Evolutionary conservation across 2,888 invertebrate genomes (phyloP), one percentile per base, ranked within the genome.

Genomic region (Dasysyrphus albostriatus): DNA sequence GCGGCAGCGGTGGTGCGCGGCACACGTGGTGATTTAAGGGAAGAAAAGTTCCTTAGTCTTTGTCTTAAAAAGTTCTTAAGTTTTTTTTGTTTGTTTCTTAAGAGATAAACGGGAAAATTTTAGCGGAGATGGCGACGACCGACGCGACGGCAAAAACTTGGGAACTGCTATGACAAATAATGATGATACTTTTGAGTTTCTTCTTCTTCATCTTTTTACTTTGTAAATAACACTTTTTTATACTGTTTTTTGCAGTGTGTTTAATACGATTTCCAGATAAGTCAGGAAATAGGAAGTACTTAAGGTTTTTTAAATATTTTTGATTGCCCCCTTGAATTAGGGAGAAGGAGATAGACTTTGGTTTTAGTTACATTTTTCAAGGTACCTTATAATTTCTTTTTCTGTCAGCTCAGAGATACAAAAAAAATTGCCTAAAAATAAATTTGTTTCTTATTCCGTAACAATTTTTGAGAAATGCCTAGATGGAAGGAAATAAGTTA

Each of bases 21-120:
- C 16, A 7, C 5, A 14, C 19, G 37, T 8, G 34, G 32, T 47
- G 24, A 37, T 32, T 56, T 49, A n/a, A 56, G 65, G 24, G 47
- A 74, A 16, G 16, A 61, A 67, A 84, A 84, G 58, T 84, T 84
- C 39, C 72, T 65, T 84, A 32, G 74, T 69, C 59, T 84, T 76
- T 81, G 72, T 67, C 49, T 58, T 75, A 42, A 42, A 32, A 80
- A 69, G 51, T 51, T 67, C 32, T 24, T 24, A 80, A 72, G 72
- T 73, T 70, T 72, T 14, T 16, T 32, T 16, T 49, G n/a, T n/a
- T n/a, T n/a, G n/a, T 32, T 16, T 44, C 1, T 63, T 12, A 10
- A 12, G 77, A 85, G 84, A 81, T 85, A 81, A 85, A 85, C 85
- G 81, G 69, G 69, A 73, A 69, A 37, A 63, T 85, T 81, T 85